Evolutionary conservation across 2,113 vertebrate species (phyloP), one percentile per base, ranked within the genome.

Genomic region (Hippocampus barbouri): DNA sequence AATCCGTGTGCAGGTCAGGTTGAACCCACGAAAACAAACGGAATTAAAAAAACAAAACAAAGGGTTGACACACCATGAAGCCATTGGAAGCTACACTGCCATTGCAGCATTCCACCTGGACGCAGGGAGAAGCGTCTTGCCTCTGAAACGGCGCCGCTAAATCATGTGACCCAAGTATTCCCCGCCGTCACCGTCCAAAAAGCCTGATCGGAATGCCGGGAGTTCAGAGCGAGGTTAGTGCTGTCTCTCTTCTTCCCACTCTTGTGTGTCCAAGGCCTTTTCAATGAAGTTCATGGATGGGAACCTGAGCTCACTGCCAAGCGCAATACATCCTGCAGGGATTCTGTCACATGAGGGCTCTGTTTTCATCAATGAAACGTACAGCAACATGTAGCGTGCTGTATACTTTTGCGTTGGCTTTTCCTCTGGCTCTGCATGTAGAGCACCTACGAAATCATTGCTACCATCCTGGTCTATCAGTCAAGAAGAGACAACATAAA

Each of bases 101-200:
- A 27, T 27, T 10, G 8, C 56, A 25, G 53, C 53, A 21, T 10
- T 10, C 8, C 53, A 7, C 8, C 53, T 56, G 8, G 8, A n/a
- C 9, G 3, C 34, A 15, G 4, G n/a, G 12, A 14, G 23, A 25
- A 59, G 56, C 27, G 27, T 61, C 8, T 8, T 20, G 59, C 27
- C 59, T 61, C 23, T 61, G 59, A 18, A 61, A 61, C 59, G 27
- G 59, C 59, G 59, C 59, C 59, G 25, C 16, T 30, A 61, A 61
- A 61, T 61, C 59, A 34, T 34, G 59, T 61, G 59, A 61, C 27
- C 18, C 27, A 30, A 61, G 59, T 61, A 61, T 61, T 61, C 59
- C 59, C 59, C 59, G 27, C 59, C 59, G 59, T 61, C 59, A 61
- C 27, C 59, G 27, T 61, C 59, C 59, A 61, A 61, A 16, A 61